These are phyloP conservation scores for Drosophila monieri DNA, from an alignment of 2,888 invertebrate genomes.

Conservation along the genomic window DNA sequence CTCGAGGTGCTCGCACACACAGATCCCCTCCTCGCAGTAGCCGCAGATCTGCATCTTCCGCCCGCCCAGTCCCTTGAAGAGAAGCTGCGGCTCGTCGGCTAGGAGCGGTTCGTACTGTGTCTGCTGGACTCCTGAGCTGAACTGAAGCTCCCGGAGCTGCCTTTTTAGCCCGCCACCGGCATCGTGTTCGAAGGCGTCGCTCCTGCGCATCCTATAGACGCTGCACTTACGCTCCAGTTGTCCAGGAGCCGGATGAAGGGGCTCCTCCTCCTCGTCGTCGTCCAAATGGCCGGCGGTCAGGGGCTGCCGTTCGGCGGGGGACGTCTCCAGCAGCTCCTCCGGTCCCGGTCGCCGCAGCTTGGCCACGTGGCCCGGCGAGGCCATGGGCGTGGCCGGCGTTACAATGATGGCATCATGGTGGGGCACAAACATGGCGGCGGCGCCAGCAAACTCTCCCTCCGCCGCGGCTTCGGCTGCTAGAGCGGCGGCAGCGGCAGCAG, in stretches of 20 bases:
- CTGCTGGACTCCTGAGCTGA: constrained; percentile 70
- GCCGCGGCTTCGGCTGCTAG: constrained; percentile 46
- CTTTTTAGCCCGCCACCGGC: constrained; percentile 67
- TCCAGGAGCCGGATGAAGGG: constrained; percentile 74
- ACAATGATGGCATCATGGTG: constrained; percentile 83
- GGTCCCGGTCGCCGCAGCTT: constrained; percentile 62
- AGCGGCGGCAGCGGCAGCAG: constrained; percentile 59
- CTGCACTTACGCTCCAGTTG: constrained; percentile 84
- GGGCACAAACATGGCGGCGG: constrained; percentile 62
- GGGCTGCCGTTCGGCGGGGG: constrained; percentile 72
- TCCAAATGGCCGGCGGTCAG: constrained; percentile 62
- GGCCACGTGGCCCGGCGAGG: constrained; percentile 83
- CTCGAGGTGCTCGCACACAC: constrained; percentile 84
- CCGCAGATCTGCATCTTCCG: constrained; percentile 82
- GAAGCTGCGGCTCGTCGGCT: constrained; percentile 82
- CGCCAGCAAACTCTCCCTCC: constrained; percentile 56
- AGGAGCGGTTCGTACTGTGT: constrained; percentile 81
- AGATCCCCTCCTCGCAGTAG: constrained; percentile 84
- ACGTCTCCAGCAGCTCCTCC: constrained; percentile 60
- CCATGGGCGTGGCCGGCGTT: constrained; percentile 84
- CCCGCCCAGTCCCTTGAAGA: constrained; percentile 81
- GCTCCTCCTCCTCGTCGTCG: constrained; percentile 66
- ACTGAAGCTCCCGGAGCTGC: constrained; percentile 79
- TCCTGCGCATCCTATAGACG: constrained; percentile 83
- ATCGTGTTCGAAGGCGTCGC: constrained; percentile 78